A percentile compares a stretch with the other conserved stretches of the same genome.
Conservation (phyloP, 2,113 vertebrate species). For the Litocranius walleri region DNA sequence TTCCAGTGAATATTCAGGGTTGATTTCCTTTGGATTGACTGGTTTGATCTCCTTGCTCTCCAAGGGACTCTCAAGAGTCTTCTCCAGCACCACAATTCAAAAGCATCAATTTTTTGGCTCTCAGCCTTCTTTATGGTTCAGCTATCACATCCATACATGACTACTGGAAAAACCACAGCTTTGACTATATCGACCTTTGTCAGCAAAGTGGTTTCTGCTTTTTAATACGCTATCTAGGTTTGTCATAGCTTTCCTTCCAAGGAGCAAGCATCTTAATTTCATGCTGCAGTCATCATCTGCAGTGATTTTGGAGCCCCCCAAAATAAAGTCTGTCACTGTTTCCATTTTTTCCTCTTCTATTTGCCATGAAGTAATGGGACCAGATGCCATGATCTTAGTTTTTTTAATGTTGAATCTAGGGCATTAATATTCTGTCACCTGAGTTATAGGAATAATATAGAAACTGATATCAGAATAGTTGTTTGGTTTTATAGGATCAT, state of each 20-base stretch:
- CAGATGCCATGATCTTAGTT: not conserved
- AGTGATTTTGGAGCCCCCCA: rapidly evolving
- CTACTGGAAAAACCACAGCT: too few relatives aligned
- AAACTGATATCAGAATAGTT: not conserved
- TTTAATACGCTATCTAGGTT: too few relatives aligned
- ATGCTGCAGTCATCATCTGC: not conserved
- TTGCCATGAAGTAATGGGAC: not conserved
- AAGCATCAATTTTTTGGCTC: too few relatives aligned
- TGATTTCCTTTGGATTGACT: too few relatives aligned
- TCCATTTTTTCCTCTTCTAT: not conserved
- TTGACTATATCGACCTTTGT: too few relatives aligned
- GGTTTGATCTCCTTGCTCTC: too few relatives aligned
- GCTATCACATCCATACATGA: too few relatives aligned
- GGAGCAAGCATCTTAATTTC: not conserved
- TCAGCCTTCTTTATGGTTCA: too few relatives aligned
- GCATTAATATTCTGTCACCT: not conserved
- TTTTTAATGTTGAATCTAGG: not conserved
- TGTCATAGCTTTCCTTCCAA: not conserved
- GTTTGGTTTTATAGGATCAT: not conserved
- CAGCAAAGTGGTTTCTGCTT: too few relatives aligned
- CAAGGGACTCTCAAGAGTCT: too few relatives aligned
- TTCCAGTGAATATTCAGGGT: too few relatives aligned
- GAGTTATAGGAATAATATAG: not conserved
- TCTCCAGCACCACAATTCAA: too few relatives aligned
- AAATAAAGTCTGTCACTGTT: not conserved